phyloP scores from a whole-genome alignment of 1,140 invertebrate species.

The Paramacrobiotus metropolitanus region DNA sequence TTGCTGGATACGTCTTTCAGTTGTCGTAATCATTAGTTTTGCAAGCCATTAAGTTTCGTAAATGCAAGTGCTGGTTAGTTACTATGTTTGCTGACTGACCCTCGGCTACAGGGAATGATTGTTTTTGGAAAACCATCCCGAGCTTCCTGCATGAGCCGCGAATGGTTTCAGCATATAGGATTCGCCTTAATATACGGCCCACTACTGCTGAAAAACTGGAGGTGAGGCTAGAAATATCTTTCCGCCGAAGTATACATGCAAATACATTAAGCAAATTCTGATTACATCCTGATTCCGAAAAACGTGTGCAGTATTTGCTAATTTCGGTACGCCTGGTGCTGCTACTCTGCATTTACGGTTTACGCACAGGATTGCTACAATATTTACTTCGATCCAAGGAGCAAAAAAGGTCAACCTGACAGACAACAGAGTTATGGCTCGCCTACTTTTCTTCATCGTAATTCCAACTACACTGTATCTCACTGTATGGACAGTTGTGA shows the following conservation, averaged over 20 bases:
- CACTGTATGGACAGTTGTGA: constrained; percentile 15
- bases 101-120: constrained; percentile 74
- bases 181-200: constrained; percentile 82
- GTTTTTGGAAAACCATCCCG: constrained; percentile 72
- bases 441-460: constrained; percentile 14
- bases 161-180: constrained; percentile 78
- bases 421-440: constrained; percentile 16
- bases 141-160: constrained; percentile 59
- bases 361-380: no score
- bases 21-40: constrained; percentile 10
- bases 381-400: no score
- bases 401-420: constrained; percentile 15
- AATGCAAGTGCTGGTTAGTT: no score
- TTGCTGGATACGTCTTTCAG: constrained; percentile 6
- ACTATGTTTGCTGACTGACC: no score
- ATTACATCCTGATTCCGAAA: neutral
- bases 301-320: neutral
- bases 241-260: neutral
- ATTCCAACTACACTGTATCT: constrained; percentile 12
- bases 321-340: neutral
- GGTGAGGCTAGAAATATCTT: constrained; percentile 35
- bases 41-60: no score
- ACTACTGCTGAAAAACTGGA: constrained; percentile 84
- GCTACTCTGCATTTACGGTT: no score
- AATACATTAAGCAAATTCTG: no score